Evolutionary conservation across 2,113 vertebrate genomes (phyloP).

Genomic region (Grantiella picta): DNA sequence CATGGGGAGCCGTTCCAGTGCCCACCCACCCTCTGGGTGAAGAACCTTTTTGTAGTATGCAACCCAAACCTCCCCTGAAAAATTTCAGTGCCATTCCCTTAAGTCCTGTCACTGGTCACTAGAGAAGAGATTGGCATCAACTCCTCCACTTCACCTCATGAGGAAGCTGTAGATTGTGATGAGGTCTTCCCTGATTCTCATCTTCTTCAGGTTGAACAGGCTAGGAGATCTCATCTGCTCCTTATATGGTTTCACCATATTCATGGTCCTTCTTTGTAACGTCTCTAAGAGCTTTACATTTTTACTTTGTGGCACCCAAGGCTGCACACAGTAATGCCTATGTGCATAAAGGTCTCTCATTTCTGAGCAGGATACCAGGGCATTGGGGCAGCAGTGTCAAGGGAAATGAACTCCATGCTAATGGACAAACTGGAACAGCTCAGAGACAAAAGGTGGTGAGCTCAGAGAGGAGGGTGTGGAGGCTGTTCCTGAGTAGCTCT

Average conservation of each 20-base stretch:
- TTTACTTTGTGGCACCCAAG: not conserved
- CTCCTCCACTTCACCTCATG: not conserved
- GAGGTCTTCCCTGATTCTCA: not conserved
- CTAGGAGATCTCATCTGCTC: not conserved
- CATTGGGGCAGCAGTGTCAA: not conserved
- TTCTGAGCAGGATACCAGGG: not conserved
- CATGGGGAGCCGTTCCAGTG: not conserved
- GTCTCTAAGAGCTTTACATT: not conserved
- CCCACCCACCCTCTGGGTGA: not conserved
- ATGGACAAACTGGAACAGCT: not conserved
- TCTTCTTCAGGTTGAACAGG: not conserved
- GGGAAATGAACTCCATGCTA: not conserved
- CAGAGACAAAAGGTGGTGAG: not conserved
- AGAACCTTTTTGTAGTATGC: not conserved
- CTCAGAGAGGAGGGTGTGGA: not conserved
- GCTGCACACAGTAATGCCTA: not conserved
- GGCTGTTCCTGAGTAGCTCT: not conserved
- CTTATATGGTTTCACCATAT: not conserved
- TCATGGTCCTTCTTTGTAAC: rapidly evolving
- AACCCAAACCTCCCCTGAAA: not conserved
- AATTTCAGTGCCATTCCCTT: not conserved
- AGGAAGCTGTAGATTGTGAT: not conserved
- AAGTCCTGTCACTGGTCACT: not conserved
- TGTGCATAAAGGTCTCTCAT: not conserved
- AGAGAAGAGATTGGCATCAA: not conserved